These are phyloP conservation scores for Pristionchus entomophagus DNA, from an alignment of 2,888 invertebrate species.

Conservation along the genomic window DNA sequence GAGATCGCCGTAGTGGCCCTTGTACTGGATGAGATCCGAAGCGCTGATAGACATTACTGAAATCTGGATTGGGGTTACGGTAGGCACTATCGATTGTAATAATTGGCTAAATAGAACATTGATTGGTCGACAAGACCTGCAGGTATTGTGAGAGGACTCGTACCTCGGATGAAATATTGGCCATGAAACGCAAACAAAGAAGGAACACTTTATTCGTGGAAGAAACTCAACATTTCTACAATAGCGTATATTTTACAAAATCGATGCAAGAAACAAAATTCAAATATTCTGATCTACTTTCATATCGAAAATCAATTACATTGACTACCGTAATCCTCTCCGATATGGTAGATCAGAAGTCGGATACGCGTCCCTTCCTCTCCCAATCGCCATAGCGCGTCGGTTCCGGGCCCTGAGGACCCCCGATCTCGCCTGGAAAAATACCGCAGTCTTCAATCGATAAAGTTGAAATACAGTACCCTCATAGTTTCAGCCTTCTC, in stretches of 20 bases:
- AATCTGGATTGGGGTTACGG: not conserved
- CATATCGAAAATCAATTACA: not conserved
- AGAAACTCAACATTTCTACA: too few species aligned
- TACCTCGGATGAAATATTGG: not conserved
- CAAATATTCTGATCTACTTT: too few species aligned
- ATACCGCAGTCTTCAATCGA: not conserved
- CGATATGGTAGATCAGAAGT: constrained; percentile 83
- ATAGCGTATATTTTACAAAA: too few species aligned
- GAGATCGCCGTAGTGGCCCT: constrained; percentile 28
- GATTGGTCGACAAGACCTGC: too few species aligned
- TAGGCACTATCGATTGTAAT: not conserved
- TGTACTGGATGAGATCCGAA: not conserved
- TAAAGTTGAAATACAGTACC: too few species aligned
- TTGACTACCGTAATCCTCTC: not conserved
- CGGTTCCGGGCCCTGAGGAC: constrained; percentile 96
- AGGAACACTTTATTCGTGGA: not conserved
- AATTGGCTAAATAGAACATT: not conserved
- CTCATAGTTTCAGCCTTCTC: too few species aligned
- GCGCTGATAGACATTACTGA: constrained; percentile 15
- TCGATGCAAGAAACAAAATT: too few species aligned
- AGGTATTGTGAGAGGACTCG: not conserved
- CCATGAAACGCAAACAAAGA: not conserved
- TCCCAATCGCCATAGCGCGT: constrained; percentile 99
- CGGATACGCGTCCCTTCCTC: constrained; percentile 94
- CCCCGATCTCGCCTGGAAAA: constrained; percentile 82